phyloP scores from a whole-genome alignment of 2,113 vertebrate species.

The Gobius niger region DNA sequence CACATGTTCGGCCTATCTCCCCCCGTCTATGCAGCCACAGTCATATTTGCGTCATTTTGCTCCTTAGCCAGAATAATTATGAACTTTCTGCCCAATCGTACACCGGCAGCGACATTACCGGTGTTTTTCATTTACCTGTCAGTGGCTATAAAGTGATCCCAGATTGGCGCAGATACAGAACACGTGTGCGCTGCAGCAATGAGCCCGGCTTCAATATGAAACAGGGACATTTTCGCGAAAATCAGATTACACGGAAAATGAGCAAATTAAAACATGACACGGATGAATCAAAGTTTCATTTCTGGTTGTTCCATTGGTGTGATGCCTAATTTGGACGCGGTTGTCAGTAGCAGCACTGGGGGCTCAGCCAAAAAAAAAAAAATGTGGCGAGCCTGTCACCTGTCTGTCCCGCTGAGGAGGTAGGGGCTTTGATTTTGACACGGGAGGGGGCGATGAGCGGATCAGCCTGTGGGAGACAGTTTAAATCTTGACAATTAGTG shows the following conservation, averaged over 20 bases:
- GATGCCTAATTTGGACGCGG: slow-evolving; percentile 62
- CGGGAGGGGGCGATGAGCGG: slow-evolving; percentile 21
- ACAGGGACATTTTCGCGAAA: slow-evolving; percentile 47
- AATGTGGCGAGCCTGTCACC: slow-evolving; percentile 46
- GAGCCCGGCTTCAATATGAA: slow-evolving; percentile 24
- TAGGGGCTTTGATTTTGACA: neutral
- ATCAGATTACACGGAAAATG: slow-evolving; percentile 58
- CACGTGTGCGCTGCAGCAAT: neutral
- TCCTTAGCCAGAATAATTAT: too few species aligned
- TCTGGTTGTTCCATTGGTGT: slow-evolving; percentile 18
- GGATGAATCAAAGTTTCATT: slow-evolving; percentile 63
- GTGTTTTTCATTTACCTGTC: neutral
- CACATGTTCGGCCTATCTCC: too few species aligned
- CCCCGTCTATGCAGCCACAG: too few species aligned
- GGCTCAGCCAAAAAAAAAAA: slow-evolving; percentile 37
- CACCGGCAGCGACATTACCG: neutral
- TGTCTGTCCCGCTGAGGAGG: slow-evolving; percentile 31
- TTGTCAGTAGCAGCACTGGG: slow-evolving; percentile 39
- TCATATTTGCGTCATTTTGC: too few species aligned
- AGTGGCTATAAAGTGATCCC: neutral
- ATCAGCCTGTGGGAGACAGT: slow-evolving; percentile 55
- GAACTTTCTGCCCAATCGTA: neutral
- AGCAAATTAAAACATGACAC: slow-evolving; percentile 52
- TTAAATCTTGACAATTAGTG: slow-evolving; percentile 60
- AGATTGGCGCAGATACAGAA: neutral